Percentiles rank a stretch among this genome's conserved stretches.
Conservation (phyloP, 2,113 vertebrate genomes). For the Protomyctophum bolini region DNA sequence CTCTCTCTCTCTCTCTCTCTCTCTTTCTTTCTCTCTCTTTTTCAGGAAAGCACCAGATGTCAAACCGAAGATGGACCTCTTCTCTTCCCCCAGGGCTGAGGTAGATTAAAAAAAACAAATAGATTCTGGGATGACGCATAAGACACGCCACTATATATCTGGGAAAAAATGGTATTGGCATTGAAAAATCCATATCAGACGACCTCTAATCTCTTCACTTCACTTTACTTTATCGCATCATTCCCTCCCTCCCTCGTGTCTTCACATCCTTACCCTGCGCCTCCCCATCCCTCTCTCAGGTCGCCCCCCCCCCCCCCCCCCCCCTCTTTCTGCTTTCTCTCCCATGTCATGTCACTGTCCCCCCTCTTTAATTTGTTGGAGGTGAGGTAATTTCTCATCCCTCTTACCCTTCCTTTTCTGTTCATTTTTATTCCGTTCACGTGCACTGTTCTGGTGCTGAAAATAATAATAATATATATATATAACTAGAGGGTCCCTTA, state of each 20-base stretch:
- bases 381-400: constrained; percentile 15
- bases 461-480: not conserved
- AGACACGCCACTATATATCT: constrained; percentile 2
- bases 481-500: too few species aligned
- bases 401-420: not conserved
- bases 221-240: not conserved
- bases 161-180: too few species aligned
- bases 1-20: not conserved
- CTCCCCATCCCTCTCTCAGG: not conserved
- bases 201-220: constrained; percentile 23
- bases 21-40: constrained; percentile 22
- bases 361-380: not conserved
- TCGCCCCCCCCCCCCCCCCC: not conserved
- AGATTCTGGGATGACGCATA: constrained; percentile 37
- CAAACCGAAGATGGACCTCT: constrained; percentile 76
- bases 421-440: constrained; percentile 39
- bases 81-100: constrained; percentile 82
- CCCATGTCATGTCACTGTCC: not conserved
- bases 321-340: not conserved
- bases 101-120: constrained; percentile 52
- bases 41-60: constrained; percentile 67
- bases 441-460: not conserved
- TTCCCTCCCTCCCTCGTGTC: not conserved
- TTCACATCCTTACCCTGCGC: not conserved
- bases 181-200: too few species aligned